Evolutionary conservation across 2,113 vertebrate genomes (phyloP).

Genomic region (Pygoscelis antarcticus): DNA sequence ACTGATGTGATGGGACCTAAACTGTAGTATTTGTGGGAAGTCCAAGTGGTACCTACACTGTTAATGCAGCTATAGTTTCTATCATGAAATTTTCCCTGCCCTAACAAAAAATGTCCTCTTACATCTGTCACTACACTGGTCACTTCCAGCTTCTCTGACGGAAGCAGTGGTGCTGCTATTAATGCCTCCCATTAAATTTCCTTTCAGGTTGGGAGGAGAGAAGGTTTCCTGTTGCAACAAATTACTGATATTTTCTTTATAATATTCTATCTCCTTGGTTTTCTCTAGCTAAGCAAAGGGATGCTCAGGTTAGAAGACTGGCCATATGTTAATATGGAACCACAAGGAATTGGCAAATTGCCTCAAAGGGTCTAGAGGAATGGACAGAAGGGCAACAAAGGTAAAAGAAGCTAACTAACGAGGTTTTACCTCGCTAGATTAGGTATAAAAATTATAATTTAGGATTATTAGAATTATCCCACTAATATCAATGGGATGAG

Average conservation of each 20-base stretch:
- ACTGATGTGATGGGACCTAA: neutral
- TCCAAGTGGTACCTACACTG: neutral
- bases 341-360: neutral
- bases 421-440: neutral
- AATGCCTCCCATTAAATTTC: neutral
- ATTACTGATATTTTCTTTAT: neutral
- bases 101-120: neutral
- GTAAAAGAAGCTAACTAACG: neutral
- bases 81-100: neutral
- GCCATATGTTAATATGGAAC: neutral
- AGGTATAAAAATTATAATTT: neutral
- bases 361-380: neutral
- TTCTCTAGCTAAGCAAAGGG: neutral
- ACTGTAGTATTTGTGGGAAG: neutral
- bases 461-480: neutral
- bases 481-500: neutral
- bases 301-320: neutral
- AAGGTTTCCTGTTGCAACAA: neutral
- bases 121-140: neutral
- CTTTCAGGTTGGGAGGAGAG: neutral
- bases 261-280: neutral
- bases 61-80: neutral
- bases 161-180: neutral
- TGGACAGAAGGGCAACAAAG: neutral
- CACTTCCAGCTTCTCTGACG: neutral